Base-by-base conservation (phyloP, 2,888 invertebrate genomes). In the Germaria angustata region DNA sequence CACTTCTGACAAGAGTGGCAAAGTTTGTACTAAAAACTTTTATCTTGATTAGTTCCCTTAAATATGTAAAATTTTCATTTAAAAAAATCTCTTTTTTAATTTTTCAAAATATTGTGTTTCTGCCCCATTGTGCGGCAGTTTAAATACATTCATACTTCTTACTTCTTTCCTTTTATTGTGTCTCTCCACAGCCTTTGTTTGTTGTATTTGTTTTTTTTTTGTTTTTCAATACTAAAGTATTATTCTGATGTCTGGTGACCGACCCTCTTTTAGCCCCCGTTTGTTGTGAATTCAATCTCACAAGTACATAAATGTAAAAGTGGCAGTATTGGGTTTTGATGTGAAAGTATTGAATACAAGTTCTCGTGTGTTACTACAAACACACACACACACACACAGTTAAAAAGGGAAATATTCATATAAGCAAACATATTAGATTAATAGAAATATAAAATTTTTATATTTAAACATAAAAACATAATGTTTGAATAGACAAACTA, bases 201-300 rank as follows among this genome's bases (percentile, higher is more conserved):
- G 34, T 36, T 22, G 9, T 44, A 34, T 11, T 2, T 53, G 9
- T 4, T 36, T 34, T 51, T 24, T 32, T 41, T 51, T 44, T 28
- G 8, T 24, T 44, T 55, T 17, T 13, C 49, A 61, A 61, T 61
- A 77, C 24, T 71, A 71, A 57, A 78, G 20, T 59, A 59, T 66
- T 79, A 68, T 51, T 51, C 24, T 34, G 66, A 66, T 80, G 79
- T 80, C 79, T 80, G 73, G 79, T 80, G 72, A 72, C 49, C 72
- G 72, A 80, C 79, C 79, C 79, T 66, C 71, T 73, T 80, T 72
- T 49, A 57, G 20, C 9, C 72, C 57, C 68, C 34, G 22, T 61
- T 66, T 46, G 17, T 46, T 15, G 34, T 65, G 51, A 41, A 59
- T 22, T 39, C 36, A 51, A 46, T 11, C n/a, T 36, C 11, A 61